Conservation (phyloP, 2,113 vertebrate species). For the Eonycteris spelaea region DNA sequence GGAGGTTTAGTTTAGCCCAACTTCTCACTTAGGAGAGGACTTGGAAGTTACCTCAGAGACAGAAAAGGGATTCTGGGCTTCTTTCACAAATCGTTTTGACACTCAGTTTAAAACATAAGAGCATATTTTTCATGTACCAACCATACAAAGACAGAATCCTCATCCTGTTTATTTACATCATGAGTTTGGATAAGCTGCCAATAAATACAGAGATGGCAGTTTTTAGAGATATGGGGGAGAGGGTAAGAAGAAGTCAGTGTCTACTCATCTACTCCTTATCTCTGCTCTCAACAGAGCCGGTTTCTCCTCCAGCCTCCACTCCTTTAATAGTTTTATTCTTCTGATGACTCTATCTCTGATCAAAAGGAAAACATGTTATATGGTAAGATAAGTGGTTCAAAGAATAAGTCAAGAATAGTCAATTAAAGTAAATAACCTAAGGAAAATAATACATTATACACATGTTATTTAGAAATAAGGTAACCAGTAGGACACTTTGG, state of each 20-base stretch:
- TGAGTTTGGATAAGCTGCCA: neutral
- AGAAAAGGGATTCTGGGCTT: neutral
- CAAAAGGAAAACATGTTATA: neutral
- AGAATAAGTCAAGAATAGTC: neutral
- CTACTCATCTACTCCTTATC: neutral
- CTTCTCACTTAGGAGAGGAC: neutral
- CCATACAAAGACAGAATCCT: neutral
- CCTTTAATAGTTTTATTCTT: neutral
- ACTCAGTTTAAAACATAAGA: neutral
- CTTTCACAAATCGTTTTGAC: neutral
- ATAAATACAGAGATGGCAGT: neutral
- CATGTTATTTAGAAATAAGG: neutral
- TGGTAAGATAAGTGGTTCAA: neutral
- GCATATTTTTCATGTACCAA: neutral
- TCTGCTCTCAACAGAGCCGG: neutral
- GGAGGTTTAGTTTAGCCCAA: neutral
- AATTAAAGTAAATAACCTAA: constrained; percentile 25
- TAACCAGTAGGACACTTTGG: neutral
- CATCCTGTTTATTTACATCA: constrained; percentile 2
- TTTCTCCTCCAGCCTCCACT: neutral
- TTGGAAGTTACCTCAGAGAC: neutral
- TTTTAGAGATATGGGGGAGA: neutral
- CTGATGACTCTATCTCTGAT: neutral
- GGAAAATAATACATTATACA: neutral
- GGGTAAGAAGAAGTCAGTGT: neutral